phyloP scores from a whole-genome alignment of 2,113 vertebrate species.

The Cyprinodon tularosa region DNA sequence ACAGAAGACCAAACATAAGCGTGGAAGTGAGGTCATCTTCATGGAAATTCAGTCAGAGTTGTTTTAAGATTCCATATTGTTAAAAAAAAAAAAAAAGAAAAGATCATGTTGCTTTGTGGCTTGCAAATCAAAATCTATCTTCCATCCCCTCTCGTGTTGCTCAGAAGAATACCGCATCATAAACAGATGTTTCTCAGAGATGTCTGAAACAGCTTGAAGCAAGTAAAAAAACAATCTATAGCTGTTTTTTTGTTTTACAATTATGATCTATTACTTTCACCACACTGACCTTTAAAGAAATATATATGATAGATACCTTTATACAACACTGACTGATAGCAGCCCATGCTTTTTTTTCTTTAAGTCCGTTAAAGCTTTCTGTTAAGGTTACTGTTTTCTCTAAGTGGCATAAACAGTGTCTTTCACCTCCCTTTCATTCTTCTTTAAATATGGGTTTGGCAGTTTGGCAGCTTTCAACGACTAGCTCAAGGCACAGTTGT shows the following conservation, averaged over 20 bases:
- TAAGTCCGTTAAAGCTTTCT: conserved; percentile 18
- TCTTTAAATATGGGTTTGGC: conserved; percentile 58
- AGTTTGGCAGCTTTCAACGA: conserved; percentile 56
- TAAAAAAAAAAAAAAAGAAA: neutral
- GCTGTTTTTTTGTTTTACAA: conserved; percentile 13
- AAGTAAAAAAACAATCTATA: neutral
- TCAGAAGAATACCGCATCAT: conserved; percentile 49
- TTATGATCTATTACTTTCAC: neutral
- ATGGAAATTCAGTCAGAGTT: conserved; percentile 8
- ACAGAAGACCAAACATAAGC: neutral
- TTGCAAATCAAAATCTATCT: conserved; percentile 33
- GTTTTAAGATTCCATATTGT: neutral
- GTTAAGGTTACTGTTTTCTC: conserved; percentile 10
- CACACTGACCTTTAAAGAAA: conserved; percentile 1
- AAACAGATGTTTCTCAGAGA: conserved; percentile 70
- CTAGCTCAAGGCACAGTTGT: conserved; percentile 47
- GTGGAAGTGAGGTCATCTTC: conserved; percentile 10
- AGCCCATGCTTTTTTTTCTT: neutral
- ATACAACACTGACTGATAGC: neutral
- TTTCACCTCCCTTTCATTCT: conserved; percentile 40
- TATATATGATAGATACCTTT: conserved; percentile 20
- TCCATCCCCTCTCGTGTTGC: conserved; percentile 16
- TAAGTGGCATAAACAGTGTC: conserved; percentile 28
- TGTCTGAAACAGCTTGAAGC: conserved; percentile 36
- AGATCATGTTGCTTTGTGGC: neutral